These are phyloP conservation scores for Apeira syringaria DNA, from an alignment of 2,888 invertebrate genomes.

Conservation along the genomic window DNA sequence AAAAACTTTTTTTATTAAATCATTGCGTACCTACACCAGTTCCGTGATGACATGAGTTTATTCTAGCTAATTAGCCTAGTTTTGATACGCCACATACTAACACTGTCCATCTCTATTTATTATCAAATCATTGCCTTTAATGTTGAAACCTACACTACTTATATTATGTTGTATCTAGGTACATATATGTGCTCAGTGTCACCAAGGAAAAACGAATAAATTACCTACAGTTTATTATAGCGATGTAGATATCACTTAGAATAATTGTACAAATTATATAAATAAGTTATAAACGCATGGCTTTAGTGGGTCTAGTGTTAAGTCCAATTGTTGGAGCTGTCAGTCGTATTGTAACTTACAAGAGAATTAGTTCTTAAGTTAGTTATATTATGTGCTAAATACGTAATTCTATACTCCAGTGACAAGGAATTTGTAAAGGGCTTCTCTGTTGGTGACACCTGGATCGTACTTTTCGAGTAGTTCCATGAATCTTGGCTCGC, in stretches of 20 bases:
- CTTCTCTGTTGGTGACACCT: slow-evolving; percentile 84
- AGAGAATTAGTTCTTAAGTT: slow-evolving; percentile 5
- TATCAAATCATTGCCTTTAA: too few relatives aligned
- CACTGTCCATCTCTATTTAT: too few relatives aligned
- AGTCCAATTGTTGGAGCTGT: slow-evolving; percentile 3
- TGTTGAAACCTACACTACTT: not conserved
- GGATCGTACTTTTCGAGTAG: slow-evolving; percentile 90
- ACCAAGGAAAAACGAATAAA: slow-evolving; percentile 12
- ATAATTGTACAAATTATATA: slow-evolving; percentile 20
- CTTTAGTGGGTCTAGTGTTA: slow-evolving; percentile 10
- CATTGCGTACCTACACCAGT: too few relatives aligned
- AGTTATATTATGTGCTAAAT: too few relatives aligned
- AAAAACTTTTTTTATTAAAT: too few relatives aligned
- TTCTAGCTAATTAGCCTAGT: too few relatives aligned
- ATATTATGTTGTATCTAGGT: not conserved
- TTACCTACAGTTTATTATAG: slow-evolving; percentile 14
- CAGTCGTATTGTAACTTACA: not conserved
- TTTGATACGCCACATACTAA: too few relatives aligned
- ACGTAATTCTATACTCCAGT: slow-evolving; percentile 66
- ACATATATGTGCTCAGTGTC: slow-evolving; percentile 11
- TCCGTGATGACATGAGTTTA: too few relatives aligned
- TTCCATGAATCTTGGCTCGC: slow-evolving; percentile 86
- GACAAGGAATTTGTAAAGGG: slow-evolving; percentile 80
- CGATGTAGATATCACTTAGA: slow-evolving; percentile 15
- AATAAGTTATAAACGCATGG: slow-evolving; percentile 41